Conservation (phyloP, 2,888 invertebrate genomes). For the Eilema caniola region DNA sequence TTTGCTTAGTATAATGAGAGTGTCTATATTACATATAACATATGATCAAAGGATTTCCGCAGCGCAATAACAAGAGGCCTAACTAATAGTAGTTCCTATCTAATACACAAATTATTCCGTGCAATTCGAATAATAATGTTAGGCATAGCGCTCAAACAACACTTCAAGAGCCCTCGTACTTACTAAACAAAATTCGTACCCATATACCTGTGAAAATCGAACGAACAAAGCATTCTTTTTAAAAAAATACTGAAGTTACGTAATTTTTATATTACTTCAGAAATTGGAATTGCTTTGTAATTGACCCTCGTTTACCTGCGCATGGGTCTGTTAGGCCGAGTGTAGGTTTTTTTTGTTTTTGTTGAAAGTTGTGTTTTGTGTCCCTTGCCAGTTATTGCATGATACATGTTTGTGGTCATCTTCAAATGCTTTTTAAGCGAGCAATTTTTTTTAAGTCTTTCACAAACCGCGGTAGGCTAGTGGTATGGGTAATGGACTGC, state of each 20-base stretch:
- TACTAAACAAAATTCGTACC: slow-evolving; percentile 7
- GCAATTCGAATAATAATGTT: slow-evolving; percentile 3
- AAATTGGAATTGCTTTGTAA: slow-evolving; percentile 51
- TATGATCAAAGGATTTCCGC: not conserved
- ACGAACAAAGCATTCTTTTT: slow-evolving; percentile 9
- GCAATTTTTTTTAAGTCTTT: too few relatives aligned
- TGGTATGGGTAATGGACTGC: too few relatives aligned
- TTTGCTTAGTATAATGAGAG: not conserved
- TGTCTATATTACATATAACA: not conserved
- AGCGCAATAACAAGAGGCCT: not conserved
- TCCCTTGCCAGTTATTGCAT: too few relatives aligned
- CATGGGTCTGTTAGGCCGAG: not conserved
- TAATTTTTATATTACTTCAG: slow-evolving; percentile 35
- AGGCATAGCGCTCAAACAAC: not conserved
- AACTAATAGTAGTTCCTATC: not conserved
- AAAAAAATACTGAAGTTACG: slow-evolving; percentile 9
- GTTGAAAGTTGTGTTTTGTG: too few relatives aligned
- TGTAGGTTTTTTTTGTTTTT: too few relatives aligned
- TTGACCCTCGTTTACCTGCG: slow-evolving; percentile 32
- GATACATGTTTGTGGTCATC: too few relatives aligned
- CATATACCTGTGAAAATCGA: not conserved
- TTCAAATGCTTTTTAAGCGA: too few relatives aligned
- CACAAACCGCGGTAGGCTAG: too few relatives aligned
- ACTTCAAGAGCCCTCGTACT: slow-evolving; percentile 3
- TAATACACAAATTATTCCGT: not conserved